phyloP scores from a whole-genome alignment of 2,797 vertebrate genomes.

The Melanotaenia pygmaea region DNA sequence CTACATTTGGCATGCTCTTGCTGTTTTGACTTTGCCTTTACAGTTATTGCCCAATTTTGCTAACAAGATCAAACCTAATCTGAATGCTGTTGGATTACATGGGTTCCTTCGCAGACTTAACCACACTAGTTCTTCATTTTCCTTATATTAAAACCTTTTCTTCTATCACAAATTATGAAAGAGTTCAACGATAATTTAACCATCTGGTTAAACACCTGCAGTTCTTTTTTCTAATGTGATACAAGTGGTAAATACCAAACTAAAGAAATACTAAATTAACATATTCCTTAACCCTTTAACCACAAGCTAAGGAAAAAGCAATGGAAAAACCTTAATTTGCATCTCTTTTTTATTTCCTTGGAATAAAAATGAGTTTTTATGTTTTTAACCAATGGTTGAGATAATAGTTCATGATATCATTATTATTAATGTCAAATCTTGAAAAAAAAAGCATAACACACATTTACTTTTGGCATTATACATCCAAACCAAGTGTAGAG shows the following conservation, averaged over 20 bases:
- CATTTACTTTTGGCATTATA: not conserved
- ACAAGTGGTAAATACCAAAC: not conserved
- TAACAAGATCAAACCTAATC: slow-evolving; percentile 17
- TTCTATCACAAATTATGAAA: not conserved
- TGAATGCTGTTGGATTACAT: not conserved
- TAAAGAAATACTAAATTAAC: not conserved
- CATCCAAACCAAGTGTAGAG: not conserved
- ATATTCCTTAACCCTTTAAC: not conserved
- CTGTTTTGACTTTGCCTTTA: not conserved
- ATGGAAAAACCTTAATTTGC: not conserved
- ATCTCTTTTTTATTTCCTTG: not conserved
- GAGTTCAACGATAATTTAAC: not conserved
- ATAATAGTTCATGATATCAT: not conserved
- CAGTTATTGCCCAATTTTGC: slow-evolving; percentile 9
- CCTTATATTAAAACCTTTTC: not conserved
- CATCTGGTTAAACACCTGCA: not conserved
- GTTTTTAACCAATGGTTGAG: not conserved
- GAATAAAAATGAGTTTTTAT: not conserved
- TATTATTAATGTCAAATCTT: too few species aligned
- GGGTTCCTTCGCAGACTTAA: not conserved
- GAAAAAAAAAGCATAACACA: too few species aligned
- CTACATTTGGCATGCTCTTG: not conserved
- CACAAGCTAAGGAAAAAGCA: not conserved
- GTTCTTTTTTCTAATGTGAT: not conserved
- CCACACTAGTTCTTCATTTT: not conserved